A percentile compares a stretch with the other conserved stretches of the same genome.
phyloP scores from a whole-genome alignment of 2,113 vertebrate species.

The Stegostoma tigrinum region DNA sequence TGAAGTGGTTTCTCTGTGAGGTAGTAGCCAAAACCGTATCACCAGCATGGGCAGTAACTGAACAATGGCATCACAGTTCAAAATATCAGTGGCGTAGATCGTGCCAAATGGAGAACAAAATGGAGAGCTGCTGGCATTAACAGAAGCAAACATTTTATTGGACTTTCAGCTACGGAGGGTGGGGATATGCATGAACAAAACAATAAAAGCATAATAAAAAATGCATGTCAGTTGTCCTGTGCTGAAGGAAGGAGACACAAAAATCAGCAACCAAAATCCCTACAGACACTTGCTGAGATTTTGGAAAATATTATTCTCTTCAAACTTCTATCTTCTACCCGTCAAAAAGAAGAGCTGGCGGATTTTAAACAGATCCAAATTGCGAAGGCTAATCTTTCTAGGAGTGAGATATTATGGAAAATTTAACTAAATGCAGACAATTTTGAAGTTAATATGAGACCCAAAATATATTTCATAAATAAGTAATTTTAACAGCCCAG shows the following conservation, averaged over 20 bases:
- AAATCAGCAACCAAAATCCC: background rate
- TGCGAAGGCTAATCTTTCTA: background rate
- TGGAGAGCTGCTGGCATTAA: too few relatives aligned
- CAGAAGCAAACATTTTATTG: background rate
- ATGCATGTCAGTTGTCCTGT: background rate
- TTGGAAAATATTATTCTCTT: background rate
- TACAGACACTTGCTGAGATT: background rate
- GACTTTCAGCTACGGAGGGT: background rate
- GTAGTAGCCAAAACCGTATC: background rate
- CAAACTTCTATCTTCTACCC: background rate
- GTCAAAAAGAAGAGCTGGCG: background rate
- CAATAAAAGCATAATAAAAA: background rate
- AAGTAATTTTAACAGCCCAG: background rate
- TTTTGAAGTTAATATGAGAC: background rate
- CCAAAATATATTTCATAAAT: background rate
- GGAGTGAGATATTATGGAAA: background rate
- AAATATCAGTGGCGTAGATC: background rate
- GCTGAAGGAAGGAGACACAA: background rate
- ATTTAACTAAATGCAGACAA: background rate
- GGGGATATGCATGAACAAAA: background rate
- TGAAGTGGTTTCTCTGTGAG: too few relatives aligned
- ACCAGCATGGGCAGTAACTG: too few relatives aligned
- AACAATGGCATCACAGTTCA: background rate
- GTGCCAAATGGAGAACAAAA: background rate
- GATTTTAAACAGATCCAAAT: background rate